Evolutionary conservation across 1,140 invertebrate species (phyloP).

Genomic region (Phymorhynchus buccinoides): DNA sequence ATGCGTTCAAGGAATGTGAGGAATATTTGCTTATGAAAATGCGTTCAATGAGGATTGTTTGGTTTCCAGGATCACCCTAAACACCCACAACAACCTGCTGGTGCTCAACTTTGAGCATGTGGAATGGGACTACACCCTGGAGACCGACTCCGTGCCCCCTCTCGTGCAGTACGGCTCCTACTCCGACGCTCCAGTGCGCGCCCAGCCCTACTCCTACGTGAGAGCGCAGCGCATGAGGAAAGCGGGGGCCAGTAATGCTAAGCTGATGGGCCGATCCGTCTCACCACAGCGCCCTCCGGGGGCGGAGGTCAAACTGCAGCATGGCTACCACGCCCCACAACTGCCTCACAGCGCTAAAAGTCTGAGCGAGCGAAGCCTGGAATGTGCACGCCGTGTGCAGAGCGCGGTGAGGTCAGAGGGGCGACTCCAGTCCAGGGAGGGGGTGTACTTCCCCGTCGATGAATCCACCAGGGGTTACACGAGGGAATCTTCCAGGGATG

Average conservation of each 20-base stretch:
- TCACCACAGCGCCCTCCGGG: background rate
- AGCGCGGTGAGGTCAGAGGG: conserved; percentile 49
- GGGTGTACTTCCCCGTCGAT: background rate
- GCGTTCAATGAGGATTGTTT: background rate
- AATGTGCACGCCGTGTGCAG: conserved; percentile 63
- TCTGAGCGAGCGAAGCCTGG: conserved; percentile 60
- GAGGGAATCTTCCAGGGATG: conserved; percentile 4
- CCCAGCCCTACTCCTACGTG: conserved; percentile 68
- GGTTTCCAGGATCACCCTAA: conserved; percentile 69
- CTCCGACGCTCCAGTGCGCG: conserved; percentile 64
- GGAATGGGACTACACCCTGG: conserved; percentile 70
- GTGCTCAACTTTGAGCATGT: conserved; percentile 72
- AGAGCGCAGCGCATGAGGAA: conserved; percentile 68
- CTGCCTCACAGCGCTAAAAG: conserved; percentile 67
- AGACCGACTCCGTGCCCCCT: conserved; percentile 68
- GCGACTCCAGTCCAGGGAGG: conserved; percentile 14
- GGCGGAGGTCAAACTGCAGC: conserved; percentile 48
- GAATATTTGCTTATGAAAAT: too few species aligned
- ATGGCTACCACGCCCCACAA: conserved; percentile 55
- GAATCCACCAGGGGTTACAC: background rate
- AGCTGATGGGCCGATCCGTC: conserved; percentile 58
- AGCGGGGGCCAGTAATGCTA: conserved; percentile 67
- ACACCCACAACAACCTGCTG: conserved; percentile 70
- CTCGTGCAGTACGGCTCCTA: conserved; percentile 68
- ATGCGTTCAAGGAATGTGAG: too few species aligned